Evolutionary conservation across 1,140 invertebrate species (phyloP), one percentile per base, ranked within the genome.

Genomic region (Anastrepha obliqua): DNA sequence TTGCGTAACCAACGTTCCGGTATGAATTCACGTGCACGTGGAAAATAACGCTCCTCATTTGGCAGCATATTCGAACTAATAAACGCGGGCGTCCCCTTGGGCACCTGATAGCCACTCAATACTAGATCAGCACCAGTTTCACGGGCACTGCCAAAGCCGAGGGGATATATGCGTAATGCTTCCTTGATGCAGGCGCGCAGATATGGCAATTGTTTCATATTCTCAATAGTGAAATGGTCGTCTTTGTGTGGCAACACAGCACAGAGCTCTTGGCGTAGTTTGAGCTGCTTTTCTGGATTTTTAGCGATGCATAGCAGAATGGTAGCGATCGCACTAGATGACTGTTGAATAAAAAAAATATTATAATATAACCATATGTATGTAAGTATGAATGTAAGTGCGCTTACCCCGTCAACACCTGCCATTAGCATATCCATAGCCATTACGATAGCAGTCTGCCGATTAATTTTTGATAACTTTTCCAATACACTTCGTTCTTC

Each of bases 181-280:
- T 96, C 96, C 90, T 96, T 96, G 20, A 96, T 93, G 87, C 95
- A 95, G 15, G 96, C 96, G 88, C 94, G 95, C 3, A 96, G 89
- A 89, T 96, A 96, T 0, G 94, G 93, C 88, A 96, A 91, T 70
- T 95, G 91, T 51, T 94, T 92, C 59, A 96, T 91, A 15, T 92
- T 93, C 5, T 95, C 93, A 2, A 93, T 91, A 44, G 94, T 96
- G 17, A 96, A 89, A 0, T 90, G 89, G 6, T 93, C 92, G 88
- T 93, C 88, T 90, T 94, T 93, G 9, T 92, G 65, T 7, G 94
- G 94, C 15, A 96, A 87, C 20, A 94, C 89, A 2, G 89, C 90
- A 17, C 91, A 89, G 1, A 97, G 91, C 94, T 98, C 97, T 88
- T 95, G 90, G 60, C 95, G 94, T 2, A 97, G 90, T 92, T 95